These are phyloP conservation scores for Leucopsar rothschildi DNA, from an alignment of 2,113 vertebrate genomes.

Conservation along the genomic window DNA sequence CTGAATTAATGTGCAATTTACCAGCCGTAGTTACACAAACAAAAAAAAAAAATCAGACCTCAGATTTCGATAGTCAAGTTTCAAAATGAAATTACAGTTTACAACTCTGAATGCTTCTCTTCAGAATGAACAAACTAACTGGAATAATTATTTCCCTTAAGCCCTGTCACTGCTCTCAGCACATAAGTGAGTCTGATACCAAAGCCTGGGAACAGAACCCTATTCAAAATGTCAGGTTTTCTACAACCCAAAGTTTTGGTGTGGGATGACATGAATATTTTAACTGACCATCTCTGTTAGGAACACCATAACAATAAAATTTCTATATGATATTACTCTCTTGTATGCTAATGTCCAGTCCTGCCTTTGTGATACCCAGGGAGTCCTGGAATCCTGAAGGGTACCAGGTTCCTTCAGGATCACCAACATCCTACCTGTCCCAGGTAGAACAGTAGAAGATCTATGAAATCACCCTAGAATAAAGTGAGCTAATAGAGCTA, in stretches of 20 bases:
- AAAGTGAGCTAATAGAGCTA: not conserved
- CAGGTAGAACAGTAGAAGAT: not conserved
- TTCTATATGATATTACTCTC: not conserved
- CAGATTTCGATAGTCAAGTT: not conserved
- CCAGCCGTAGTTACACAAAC: not conserved
- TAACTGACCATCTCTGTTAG: not conserved
- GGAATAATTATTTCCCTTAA: not conserved
- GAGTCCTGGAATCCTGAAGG: not conserved
- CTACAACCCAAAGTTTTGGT: not conserved
- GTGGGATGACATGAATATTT: rapidly evolving
- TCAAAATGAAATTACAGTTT: not conserved
- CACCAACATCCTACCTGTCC: not conserved
- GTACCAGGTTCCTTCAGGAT: not conserved
- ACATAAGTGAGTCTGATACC: not conserved
- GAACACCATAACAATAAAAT: not conserved
- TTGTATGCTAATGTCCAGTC: rapidly evolving
- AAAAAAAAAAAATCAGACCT: not conserved
- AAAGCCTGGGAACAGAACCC: not conserved
- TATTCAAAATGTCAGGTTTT: not conserved
- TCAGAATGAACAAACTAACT: not conserved
- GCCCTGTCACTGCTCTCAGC: not conserved
- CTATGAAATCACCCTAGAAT: not conserved
- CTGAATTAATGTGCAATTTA: not conserved
- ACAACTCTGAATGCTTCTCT: not conserved
- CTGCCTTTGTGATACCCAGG: not conserved